Conservation (phyloP, 2,888 invertebrate genomes). For the Orgyia antiqua region DNA sequence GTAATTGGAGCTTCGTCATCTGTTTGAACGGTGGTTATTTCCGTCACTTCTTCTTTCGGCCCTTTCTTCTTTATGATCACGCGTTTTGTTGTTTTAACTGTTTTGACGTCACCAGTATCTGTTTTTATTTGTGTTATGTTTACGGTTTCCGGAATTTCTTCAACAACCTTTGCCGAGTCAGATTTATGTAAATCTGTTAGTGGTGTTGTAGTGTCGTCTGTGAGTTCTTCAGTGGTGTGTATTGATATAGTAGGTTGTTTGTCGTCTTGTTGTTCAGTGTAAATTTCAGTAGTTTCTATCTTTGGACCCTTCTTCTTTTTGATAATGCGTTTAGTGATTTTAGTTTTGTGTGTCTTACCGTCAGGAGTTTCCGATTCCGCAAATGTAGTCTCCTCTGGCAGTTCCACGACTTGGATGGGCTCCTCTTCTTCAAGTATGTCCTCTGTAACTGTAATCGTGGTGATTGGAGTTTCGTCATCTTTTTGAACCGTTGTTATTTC, state of each 20-base stretch:
- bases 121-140: conserved; percentile 39
- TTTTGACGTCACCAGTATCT: conserved; percentile 15
- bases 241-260: conserved; percentile 5
- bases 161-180: conserved; percentile 4
- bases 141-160: conserved; percentile 44
- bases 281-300: conserved; percentile 23
- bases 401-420: conserved; percentile 21
- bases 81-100: conserved; percentile 15
- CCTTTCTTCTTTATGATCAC: conserved; percentile 27
- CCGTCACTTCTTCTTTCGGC: conserved; percentile 22
- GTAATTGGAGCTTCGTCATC: conserved; percentile 11
- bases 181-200: neutral
- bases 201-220: conserved; percentile 8
- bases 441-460: conserved; percentile 11
- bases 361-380: conserved; percentile 26
- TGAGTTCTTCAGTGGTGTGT: conserved; percentile 6
- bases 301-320: conserved; percentile 19
- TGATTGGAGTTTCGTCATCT: conserved; percentile 4
- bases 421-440: conserved; percentile 1
- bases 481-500: conserved; percentile 10
- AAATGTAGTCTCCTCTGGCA: conserved; percentile 24
- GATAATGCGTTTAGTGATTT: conserved; percentile 12
- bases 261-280: conserved; percentile 17
- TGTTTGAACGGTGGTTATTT: conserved; percentile 6
- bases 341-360: conserved; percentile 33